Conservation (phyloP, 2,797 vertebrate genomes). For the Simalia tracyae region DNA sequence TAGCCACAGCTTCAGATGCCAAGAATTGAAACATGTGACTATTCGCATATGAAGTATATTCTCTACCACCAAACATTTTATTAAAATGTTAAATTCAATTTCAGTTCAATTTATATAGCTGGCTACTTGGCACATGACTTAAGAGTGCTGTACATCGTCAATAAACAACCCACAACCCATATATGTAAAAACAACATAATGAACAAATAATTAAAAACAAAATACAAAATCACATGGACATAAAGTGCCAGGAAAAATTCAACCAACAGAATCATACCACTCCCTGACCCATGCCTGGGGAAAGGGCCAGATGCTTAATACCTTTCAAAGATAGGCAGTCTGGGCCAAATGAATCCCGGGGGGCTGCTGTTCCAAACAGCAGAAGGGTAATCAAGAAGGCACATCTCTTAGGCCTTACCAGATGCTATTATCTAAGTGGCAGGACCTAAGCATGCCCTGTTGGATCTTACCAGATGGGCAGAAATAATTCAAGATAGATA, state of each 20-base stretch:
- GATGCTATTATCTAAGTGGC: background rate
- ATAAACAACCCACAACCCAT: background rate
- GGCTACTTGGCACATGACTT: background rate
- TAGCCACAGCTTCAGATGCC: background rate
- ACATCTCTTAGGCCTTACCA: background rate
- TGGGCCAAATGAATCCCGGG: background rate
- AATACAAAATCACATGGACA: background rate
- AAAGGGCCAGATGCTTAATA: background rate
- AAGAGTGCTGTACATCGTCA: background rate
- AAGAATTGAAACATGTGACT: background rate
- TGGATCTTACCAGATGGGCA: background rate
- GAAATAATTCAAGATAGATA: background rate
- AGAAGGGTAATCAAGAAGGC: too few relatives aligned
- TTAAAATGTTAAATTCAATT: background rate
- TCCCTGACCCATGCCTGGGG: background rate
- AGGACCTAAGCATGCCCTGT: background rate
- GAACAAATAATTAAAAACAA: background rate
- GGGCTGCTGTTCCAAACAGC: background rate
- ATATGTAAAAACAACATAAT: background rate
- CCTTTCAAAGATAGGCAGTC: background rate
- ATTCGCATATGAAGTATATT: background rate
- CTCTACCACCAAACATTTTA: background rate
- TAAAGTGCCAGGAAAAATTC: background rate
- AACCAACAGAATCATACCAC: background rate
- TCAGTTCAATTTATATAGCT: background rate